Conservation (phyloP, 2,888 invertebrate genomes). For the Leptinotarsa rubiginosa region DNA sequence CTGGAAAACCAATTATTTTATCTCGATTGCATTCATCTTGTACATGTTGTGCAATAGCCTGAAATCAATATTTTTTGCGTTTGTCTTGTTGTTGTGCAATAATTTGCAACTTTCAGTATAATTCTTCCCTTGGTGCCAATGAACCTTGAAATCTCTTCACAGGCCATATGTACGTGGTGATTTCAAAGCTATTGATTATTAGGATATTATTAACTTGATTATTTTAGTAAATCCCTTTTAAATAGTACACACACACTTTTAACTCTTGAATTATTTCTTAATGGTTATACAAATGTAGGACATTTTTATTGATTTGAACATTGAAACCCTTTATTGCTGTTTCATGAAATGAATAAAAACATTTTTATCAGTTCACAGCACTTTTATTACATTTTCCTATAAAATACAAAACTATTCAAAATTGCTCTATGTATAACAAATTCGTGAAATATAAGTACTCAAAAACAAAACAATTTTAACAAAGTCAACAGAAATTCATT, state of each 20-base stretch:
- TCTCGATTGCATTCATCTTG: not conserved
- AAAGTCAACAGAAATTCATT: constrained; percentile 19
- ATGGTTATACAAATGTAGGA: no score
- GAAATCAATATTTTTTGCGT: not conserved
- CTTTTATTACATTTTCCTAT: constrained; percentile 28
- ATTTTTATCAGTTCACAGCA: constrained; percentile 11
- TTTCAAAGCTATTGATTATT: no score
- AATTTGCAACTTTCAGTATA: not conserved
- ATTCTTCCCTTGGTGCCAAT: not conserved
- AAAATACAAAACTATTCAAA: constrained; percentile 2
- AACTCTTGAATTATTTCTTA: no score
- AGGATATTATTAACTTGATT: no score
- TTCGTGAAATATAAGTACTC: constrained; percentile 16
- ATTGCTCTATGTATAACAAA: constrained; percentile 10
- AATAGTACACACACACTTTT: no score
- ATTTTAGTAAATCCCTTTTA: no score
- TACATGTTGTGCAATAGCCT: not conserved
- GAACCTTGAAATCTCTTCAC: not conserved
- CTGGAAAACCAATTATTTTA: not conserved
- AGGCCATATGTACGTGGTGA: not conserved
- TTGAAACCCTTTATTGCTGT: no score
- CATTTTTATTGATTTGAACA: no score
- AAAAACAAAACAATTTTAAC: constrained; percentile 10
- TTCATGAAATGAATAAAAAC: not conserved
- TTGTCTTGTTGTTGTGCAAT: not conserved